Conservation (phyloP, 2,797 vertebrate species). For the Pantherophis alleghaniensis region DNA sequence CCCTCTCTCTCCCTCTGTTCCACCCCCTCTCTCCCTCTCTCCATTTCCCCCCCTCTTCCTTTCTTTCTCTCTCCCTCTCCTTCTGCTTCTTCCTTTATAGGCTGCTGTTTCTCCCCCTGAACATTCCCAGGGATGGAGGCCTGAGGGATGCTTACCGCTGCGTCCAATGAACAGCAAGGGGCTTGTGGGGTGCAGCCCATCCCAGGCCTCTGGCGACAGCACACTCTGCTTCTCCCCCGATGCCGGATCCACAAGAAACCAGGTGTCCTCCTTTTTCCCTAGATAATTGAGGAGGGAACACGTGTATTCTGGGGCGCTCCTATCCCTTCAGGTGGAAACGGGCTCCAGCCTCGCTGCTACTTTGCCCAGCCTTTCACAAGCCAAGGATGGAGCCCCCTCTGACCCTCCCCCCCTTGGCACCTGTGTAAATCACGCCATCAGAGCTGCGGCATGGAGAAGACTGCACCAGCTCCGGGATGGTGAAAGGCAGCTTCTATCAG, state of each 20-base stretch:
- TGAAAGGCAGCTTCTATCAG: constrained; percentile 81
- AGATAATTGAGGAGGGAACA: not conserved
- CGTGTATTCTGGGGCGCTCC: accelerated
- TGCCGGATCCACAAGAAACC: constrained; percentile 93
- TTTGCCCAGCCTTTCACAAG: not conserved
- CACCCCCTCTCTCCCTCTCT: too few species aligned
- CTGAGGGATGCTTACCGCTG: constrained; percentile 75
- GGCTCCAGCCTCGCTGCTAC: not conserved
- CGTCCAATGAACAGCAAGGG: constrained; percentile 92
- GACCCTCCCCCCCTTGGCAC: constrained; percentile 60
- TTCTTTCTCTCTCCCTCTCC: too few species aligned
- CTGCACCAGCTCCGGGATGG: constrained; percentile 95
- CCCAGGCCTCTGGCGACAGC: constrained; percentile 84
- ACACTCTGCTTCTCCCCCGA: constrained; percentile 93
- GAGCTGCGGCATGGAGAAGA: constrained; percentile 96
- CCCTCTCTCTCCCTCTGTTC: too few species aligned
- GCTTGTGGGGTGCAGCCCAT: constrained; percentile 82
- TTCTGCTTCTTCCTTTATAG: not conserved
- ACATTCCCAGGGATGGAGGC: not conserved
- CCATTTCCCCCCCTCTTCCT: too few species aligned
- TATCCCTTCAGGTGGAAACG: not conserved
- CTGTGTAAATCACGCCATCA: constrained; percentile 92
- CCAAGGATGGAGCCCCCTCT: not conserved
- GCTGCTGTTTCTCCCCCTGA: not conserved
- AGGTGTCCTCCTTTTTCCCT: constrained; percentile 95